Evolutionary conservation across 2,797 vertebrate genomes (phyloP).

Genomic region (Hirundo rustica): DNA sequence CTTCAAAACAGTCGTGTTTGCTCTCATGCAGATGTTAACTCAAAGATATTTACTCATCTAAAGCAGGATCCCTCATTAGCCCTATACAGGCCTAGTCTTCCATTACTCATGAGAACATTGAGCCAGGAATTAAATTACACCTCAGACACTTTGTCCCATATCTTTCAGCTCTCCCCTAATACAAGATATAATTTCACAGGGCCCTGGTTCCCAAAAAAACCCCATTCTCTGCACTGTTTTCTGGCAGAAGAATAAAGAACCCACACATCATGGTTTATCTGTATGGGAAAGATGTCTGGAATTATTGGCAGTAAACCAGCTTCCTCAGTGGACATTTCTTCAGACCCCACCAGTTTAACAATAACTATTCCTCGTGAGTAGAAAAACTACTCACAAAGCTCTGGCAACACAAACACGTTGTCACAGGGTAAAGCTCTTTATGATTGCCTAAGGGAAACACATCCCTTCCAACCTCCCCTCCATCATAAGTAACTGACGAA

Average conservation of each 20-base stretch:
- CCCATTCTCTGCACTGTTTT: not conserved
- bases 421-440: not conserved
- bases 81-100: not conserved
- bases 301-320: not conserved
- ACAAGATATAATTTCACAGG: not conserved
- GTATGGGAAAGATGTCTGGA: not conserved
- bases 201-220: not conserved
- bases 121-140: not conserved
- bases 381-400: not conserved
- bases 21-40: not conserved
- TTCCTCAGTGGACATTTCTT: not conserved
- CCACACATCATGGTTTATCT: not conserved
- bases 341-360: not conserved
- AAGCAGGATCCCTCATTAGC: not conserved
- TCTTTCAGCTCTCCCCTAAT: not conserved
- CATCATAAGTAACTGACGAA: constrained; percentile 25
- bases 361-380: not conserved
- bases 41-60: not conserved
- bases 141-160: not conserved
- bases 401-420: not conserved
- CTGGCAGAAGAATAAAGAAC: not conserved
- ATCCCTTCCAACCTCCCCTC: not conserved
- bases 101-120: not conserved
- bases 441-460: not conserved
- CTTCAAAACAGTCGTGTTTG: not conserved